A percentile compares a stretch with the other conserved stretches of the same genome.
phyloP scores from a whole-genome alignment of 2,888 invertebrate species.

The Diarsia brunnea region DNA sequence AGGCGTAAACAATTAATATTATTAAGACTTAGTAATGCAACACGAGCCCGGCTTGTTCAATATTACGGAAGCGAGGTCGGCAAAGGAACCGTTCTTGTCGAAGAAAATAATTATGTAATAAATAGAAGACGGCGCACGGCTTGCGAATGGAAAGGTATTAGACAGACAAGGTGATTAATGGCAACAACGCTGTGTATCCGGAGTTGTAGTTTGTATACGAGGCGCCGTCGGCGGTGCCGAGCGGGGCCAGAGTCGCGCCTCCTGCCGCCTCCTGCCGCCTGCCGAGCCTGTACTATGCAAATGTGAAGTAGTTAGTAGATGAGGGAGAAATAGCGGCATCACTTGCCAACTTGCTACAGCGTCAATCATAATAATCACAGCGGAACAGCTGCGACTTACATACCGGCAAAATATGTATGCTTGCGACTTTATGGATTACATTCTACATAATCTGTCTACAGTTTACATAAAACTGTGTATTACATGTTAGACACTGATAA shows the following conservation, averaged over 20 bases:
- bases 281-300: slow-evolving; percentile 81
- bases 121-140: slow-evolving; percentile 84
- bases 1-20: slow-evolving; percentile 87
- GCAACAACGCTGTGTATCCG: slow-evolving; percentile 79
- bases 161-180: slow-evolving; percentile 89
- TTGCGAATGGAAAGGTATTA: slow-evolving; percentile 89
- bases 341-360: slow-evolving; percentile 82
- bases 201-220: slow-evolving; percentile 76
- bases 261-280: slow-evolving; percentile 72
- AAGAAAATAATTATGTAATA: slow-evolving; percentile 89
- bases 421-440: slow-evolving; percentile 45
- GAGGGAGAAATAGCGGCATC: slow-evolving; percentile 81
- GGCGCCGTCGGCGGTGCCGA: slow-evolving; percentile 57
- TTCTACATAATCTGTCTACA: slow-evolving; percentile 44
- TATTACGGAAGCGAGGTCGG: slow-evolving; percentile 78
- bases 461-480: slow-evolving; percentile 25
- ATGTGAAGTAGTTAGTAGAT: slow-evolving; percentile 84
- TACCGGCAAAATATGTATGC: slow-evolving; percentile 60
- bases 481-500: slow-evolving; percentile 42
- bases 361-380: slow-evolving; percentile 84
- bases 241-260: slow-evolving; percentile 68
- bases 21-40: slow-evolving; percentile 87
- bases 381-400: slow-evolving; percentile 76
- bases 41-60: slow-evolving; percentile 79
- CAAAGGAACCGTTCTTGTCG: slow-evolving; percentile 80